Evolutionary conservation across 2,888 invertebrate genomes (phyloP).

Genomic region (Leptinotarsa haldemani): DNA sequence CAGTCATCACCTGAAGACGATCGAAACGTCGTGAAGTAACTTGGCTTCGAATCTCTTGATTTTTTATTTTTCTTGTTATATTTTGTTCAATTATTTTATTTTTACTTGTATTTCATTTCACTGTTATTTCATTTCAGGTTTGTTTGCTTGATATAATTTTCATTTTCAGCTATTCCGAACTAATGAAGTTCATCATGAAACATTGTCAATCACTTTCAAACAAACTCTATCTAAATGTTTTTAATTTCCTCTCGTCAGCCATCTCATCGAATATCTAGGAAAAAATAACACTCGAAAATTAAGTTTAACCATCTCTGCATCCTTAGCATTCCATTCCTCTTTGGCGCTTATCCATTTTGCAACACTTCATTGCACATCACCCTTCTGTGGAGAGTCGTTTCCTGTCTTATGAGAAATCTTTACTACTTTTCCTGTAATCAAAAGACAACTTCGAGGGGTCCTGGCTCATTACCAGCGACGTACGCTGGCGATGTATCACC

Average conservation of each 20-base stretch:
- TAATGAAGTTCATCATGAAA: too few species aligned
- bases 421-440: constrained; percentile 37
- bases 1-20: too few species aligned
- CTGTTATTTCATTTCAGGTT: too few species aligned
- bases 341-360: constrained; percentile 34
- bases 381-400: constrained; percentile 36
- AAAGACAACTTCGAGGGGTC: constrained; percentile 30
- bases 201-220: too few species aligned
- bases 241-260: background rate
- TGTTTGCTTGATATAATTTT: too few species aligned
- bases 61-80: too few species aligned
- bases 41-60: too few species aligned
- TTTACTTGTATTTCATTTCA: too few species aligned
- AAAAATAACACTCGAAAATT: background rate
- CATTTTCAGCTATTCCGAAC: too few species aligned
- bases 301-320: background rate
- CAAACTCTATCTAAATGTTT: too few species aligned
- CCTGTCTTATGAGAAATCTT: constrained; percentile 38
- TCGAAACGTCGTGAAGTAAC: too few species aligned
- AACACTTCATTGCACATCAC: constrained; percentile 37
- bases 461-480: constrained; percentile 28
- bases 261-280: background rate
- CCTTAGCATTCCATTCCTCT: constrained; percentile 27
- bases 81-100: too few species aligned
- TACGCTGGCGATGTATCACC: background rate